These are phyloP conservation scores for Halcyon chelicuti DNA, from an alignment of 2,797 vertebrate species.

Conservation along the genomic window DNA sequence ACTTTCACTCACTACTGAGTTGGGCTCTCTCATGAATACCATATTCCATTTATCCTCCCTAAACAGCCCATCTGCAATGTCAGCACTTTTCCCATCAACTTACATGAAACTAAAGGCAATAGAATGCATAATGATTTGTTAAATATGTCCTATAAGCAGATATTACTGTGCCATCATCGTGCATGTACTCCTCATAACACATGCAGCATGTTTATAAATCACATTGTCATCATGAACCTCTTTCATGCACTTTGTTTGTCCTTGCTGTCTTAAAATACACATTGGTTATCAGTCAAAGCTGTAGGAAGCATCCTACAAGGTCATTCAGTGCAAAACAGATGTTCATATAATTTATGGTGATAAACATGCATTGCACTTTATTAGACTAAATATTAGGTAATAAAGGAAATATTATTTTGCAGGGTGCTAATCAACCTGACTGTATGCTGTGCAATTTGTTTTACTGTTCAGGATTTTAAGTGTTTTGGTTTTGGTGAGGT, in stretches of 20 bases:
- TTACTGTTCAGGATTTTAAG: neutral
- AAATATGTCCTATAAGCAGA: conserved; percentile 36
- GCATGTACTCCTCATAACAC: neutral
- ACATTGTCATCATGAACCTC: neutral
- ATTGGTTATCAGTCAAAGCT: conserved; percentile 21
- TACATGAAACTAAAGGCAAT: neutral
- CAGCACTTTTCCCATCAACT: conserved; percentile 22
- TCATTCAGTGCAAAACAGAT: conserved; percentile 44
- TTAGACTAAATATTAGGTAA: conserved; percentile 15
- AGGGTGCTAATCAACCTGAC: conserved; percentile 1
- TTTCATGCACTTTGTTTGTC: conserved; percentile 15
- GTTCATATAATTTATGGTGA: conserved; percentile 33
- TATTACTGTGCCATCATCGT: neutral
- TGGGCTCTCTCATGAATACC: neutral
- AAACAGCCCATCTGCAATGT: neutral
- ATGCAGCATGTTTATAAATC: conserved; percentile 57
- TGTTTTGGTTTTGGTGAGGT: neutral
- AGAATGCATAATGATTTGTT: neutral
- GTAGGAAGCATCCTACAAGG: conserved; percentile 22
- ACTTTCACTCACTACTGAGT: neutral
- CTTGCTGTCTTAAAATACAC: conserved; percentile 23
- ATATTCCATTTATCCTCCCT: neutral
- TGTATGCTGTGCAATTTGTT: neutral
- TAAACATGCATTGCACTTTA: neutral
- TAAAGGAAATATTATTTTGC: conserved; percentile 11